phyloP scores from a whole-genome alignment of 2,888 invertebrate species.

The Drosophila borealis region DNA sequence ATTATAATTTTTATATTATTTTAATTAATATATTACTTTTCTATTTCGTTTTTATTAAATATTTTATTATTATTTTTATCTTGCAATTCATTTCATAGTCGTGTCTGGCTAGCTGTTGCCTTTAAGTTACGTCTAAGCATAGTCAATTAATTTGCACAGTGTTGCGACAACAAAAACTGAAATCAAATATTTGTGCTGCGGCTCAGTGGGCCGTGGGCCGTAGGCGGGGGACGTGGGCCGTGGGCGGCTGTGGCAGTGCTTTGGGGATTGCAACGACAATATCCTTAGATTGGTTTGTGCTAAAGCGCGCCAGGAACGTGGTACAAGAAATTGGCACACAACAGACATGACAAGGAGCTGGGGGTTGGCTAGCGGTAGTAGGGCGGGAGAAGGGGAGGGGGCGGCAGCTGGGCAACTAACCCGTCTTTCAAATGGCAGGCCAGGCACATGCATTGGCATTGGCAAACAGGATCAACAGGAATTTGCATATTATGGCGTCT shows the following conservation, averaged over 20 bases:
- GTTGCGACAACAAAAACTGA: conserved; percentile 38
- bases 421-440: conserved; percentile 65
- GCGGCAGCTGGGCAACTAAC: conserved; percentile 29
- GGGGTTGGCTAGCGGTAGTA: too few relatives aligned
- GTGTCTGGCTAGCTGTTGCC: too few relatives aligned
- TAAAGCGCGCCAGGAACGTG: conserved; percentile 63
- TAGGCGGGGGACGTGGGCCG: conserved; percentile 21
- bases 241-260: conserved; percentile 29
- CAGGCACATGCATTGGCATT: conserved; percentile 75
- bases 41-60: too few relatives aligned
- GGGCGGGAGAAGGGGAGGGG: background rate
- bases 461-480: conserved; percentile 78
- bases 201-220: conserved; percentile 16
- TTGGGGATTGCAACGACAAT: conserved; percentile 69
- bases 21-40: too few relatives aligned
- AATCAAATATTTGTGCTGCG: conserved; percentile 76
- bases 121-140: too few relatives aligned
- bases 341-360: conserved; percentile 66
- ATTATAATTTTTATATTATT: too few relatives aligned
- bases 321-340: conserved; percentile 73
- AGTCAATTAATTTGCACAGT: conserved; percentile 24
- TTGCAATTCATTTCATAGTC: too few relatives aligned
- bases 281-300: conserved; percentile 80
- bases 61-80: too few relatives aligned
- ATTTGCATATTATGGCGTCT: conserved; percentile 81